Evolutionary conservation across 2,113 vertebrate species (phyloP), one percentile per base, ranked within the genome.

Genomic region (Cisticola juncidis): DNA sequence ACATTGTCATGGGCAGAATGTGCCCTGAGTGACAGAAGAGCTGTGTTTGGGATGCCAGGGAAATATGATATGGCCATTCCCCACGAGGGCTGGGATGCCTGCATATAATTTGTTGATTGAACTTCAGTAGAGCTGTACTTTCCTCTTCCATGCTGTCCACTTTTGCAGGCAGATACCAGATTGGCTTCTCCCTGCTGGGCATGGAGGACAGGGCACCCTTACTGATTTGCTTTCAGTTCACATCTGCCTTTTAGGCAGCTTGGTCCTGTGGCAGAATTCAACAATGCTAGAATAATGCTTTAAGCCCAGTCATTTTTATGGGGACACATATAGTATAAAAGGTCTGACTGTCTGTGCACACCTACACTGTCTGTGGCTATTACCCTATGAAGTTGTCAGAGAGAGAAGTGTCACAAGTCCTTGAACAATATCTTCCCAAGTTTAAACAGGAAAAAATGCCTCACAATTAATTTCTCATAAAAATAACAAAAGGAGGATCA

Each of bases 311-410:
- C 91, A 97, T 96, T 97, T 98, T 98, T 97, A 97, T 97, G 93
- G 95, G 95, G 97, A 95, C 86, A 91, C 96, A 94, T 96, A 82
- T 38, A 94, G 90, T 95, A 91, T 97, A 96, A 98, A 97, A 97
- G 95, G 95, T 92, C 96, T 97, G 94, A 90, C 95, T 97, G 92
- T 94, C 97, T 88, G 91, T 93, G 95, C 96, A 94, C 90, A 94
- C 88, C 89, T 93, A 97, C 93, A 97, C 97, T 85, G 88, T 95
- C 97, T 93, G 92, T 93, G 66, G 96, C 97, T 95, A 96, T 95
- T 95, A 96, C 95, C 79, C 94, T 96, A 97, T 98, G 98, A 98
- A 98, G 88, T 96, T 98, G 97, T 97, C 98, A 98, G 90, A 83
- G 81, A 94, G 94, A 97, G 97, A 98, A 97, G 96, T 95, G 97